Conservation (phyloP, 2,797 vertebrate genomes). For the Phaenicophaeus curvirostris region DNA sequence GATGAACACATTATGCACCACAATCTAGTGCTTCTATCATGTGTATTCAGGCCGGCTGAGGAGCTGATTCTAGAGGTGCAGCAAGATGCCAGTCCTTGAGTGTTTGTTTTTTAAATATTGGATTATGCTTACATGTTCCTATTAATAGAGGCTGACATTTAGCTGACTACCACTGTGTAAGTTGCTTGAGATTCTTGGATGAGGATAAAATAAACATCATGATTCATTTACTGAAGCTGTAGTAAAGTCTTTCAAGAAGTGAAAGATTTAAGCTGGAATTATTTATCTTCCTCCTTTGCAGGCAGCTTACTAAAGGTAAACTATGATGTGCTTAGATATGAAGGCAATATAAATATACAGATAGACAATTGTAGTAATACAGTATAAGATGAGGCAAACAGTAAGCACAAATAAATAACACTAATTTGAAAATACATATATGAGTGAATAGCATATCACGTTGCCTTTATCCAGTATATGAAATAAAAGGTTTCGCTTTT, state of each 20-base stretch:
- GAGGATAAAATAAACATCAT: constrained; percentile 40
- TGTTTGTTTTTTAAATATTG: constrained; percentile 58
- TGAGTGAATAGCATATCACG: not conserved
- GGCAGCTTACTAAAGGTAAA: not conserved
- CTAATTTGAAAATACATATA: not conserved
- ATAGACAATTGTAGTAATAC: not conserved
- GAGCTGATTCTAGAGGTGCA: not conserved
- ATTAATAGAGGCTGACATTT: constrained; percentile 45
- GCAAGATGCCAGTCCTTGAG: not conserved
- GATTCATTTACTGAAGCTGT: constrained; percentile 17
- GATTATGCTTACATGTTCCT: constrained; percentile 47
- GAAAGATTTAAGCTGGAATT: not conserved
- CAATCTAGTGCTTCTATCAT: not conserved
- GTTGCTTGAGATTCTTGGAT: constrained; percentile 14
- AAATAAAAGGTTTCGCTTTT: not conserved
- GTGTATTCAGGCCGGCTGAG: not conserved
- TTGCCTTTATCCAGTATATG: not conserved
- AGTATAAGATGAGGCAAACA: not conserved
- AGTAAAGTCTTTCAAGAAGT: not conserved
- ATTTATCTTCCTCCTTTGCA: not conserved
- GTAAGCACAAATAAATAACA: not conserved
- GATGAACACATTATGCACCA: not conserved
- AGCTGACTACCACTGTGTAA: constrained; percentile 29
- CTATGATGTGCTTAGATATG: not conserved
- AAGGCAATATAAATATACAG: not conserved